Evolutionary conservation across 2,113 vertebrate species (phyloP).

Genomic region (Megaleporinus macrocephalus): DNA sequence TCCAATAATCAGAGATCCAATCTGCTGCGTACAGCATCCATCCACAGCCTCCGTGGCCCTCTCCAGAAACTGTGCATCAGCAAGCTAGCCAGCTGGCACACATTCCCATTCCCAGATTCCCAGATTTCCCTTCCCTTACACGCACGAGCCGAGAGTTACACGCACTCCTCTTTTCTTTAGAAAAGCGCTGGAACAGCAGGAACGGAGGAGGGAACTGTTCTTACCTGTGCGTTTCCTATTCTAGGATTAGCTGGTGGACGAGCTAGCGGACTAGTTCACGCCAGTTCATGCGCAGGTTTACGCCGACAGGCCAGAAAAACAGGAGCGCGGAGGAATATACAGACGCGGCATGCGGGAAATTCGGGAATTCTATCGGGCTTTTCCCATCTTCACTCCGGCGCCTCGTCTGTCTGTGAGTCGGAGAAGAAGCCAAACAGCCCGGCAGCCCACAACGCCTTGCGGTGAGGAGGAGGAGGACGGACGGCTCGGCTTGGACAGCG

Average conservation of each 20-base stretch:
- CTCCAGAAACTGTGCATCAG: not conserved
- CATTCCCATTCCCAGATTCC: not conserved
- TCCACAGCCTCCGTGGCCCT: not conserved
- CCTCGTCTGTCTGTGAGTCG: slow-evolving; percentile 55
- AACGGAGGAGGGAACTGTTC: slow-evolving; percentile 1
- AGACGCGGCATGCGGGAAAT: slow-evolving; percentile 18
- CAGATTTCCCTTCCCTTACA: not conserved
- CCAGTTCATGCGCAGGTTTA: slow-evolving; percentile 49
- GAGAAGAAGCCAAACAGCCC: slow-evolving; percentile 48
- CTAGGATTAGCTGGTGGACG: slow-evolving; percentile 52
- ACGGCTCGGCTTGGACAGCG: slow-evolving; percentile 41
- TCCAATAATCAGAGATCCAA: not conserved
- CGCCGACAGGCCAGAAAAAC: slow-evolving; percentile 38
- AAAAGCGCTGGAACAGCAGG: not conserved
- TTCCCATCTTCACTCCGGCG: slow-evolving; percentile 1
- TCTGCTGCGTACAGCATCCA: not conserved
- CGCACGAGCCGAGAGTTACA: not conserved
- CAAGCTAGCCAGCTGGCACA: not conserved
- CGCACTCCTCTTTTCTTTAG: not conserved
- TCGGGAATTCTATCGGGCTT: not conserved
- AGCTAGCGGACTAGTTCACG: slow-evolving; percentile 62
- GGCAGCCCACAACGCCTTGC: slow-evolving; percentile 59
- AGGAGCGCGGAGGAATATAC: not conserved
- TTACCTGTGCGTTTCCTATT: slow-evolving; percentile 67
- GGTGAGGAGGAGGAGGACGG: slow-evolving; percentile 68